Conservation (phyloP, 2,888 invertebrate species). For the Lithophane semibrunnea region DNA sequence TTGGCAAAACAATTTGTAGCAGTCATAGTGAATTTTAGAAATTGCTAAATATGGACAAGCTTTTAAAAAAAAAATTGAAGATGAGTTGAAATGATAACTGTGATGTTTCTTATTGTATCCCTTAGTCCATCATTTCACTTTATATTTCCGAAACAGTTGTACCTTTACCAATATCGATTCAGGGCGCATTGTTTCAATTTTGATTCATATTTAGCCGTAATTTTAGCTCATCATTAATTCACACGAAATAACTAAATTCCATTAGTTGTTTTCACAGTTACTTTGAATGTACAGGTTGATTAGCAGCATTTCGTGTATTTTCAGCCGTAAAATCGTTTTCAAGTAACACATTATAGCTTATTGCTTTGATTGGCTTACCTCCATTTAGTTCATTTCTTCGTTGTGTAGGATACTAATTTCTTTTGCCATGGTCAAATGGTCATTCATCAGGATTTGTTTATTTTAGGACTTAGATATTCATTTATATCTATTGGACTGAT, state of each 20-base stretch:
- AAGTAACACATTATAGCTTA: background rate
- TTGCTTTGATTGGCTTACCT: background rate
- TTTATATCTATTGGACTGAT: background rate
- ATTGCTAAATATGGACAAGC: background rate
- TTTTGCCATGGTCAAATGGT: background rate
- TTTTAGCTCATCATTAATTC: background rate
- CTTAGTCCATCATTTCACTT: background rate
- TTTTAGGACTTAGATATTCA: background rate
- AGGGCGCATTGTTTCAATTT: background rate
- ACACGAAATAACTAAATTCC: background rate
- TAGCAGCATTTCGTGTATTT: background rate
- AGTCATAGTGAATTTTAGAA: slow-evolving; percentile 52
- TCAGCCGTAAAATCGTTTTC: background rate
- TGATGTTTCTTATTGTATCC: background rate
- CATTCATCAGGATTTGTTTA: background rate
- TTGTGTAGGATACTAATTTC: background rate
- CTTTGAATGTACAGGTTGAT: background rate
- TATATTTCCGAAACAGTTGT: background rate
- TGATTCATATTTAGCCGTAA: background rate
- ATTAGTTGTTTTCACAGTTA: background rate
- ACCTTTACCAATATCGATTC: background rate
- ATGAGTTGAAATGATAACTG: background rate
- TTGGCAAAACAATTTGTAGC: slow-evolving; percentile 37
- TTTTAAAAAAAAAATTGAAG: background rate
- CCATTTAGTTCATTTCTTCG: background rate